Evolutionary conservation across 2,888 invertebrate genomes (phyloP).

Genomic region (Adineta ricciae): DNA sequence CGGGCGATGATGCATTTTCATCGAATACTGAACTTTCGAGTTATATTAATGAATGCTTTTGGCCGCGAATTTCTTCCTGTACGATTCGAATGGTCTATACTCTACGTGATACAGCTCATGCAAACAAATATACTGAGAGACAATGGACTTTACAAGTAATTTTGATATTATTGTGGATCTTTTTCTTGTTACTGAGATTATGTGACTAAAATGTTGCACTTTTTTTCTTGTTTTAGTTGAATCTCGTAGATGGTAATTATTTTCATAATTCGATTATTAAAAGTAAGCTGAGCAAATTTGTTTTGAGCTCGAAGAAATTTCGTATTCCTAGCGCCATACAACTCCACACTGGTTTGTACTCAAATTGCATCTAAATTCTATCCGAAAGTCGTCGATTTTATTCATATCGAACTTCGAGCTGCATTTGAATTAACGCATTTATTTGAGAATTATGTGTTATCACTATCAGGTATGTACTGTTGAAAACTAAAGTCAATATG

Average conservation of each 20-base stretch:
- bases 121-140: constrained; percentile 1
- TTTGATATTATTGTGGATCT: background rate
- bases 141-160: background rate
- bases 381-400: background rate
- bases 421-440: constrained; percentile 21
- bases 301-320: background rate
- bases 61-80: background rate
- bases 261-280: background rate
- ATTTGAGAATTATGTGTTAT: background rate
- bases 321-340: background rate
- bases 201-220: too few species aligned
- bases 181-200: too few species aligned
- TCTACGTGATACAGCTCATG: background rate
- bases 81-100: background rate
- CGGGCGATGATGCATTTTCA: background rate
- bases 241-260: background rate
- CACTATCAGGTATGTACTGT: background rate
- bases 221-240: constrained; percentile 1
- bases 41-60: constrained; percentile 9
- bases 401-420: background rate
- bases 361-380: background rate
- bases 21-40: background rate
- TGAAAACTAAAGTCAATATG: background rate
- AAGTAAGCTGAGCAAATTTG: background rate
- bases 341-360: background rate